phyloP scores from a whole-genome alignment of 2,888 invertebrate genomes.

The Athalia cordata region DNA sequence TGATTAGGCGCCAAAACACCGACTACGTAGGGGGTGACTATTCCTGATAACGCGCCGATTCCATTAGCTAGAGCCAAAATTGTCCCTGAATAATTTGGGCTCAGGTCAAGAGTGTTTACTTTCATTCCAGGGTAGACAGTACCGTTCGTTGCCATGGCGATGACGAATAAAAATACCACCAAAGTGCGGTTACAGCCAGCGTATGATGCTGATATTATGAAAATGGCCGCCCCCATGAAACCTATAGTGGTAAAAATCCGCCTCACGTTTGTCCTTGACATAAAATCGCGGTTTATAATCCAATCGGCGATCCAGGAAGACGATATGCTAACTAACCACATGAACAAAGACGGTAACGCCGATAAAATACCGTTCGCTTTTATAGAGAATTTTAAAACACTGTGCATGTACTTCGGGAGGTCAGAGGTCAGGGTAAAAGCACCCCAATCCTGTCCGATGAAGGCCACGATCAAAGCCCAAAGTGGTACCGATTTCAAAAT shows the following conservation, averaged over 20 bases:
- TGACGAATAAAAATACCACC: constrained; percentile 76
- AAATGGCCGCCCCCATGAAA: constrained; percentile 78
- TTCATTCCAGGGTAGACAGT: constrained; percentile 84
- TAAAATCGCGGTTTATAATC: constrained; percentile 77
- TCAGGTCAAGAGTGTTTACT: constrained; percentile 81
- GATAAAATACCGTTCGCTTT: constrained; percentile 79
- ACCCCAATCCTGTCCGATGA: constrained; percentile 80
- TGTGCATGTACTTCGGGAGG: constrained; percentile 82
- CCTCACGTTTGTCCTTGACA: constrained; percentile 77
- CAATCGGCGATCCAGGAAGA: constrained; percentile 83
- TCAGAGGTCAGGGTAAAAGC: constrained; percentile 84
- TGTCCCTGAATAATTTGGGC: constrained; percentile 81
- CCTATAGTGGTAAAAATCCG: constrained; percentile 82
- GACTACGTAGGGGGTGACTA: constrained; percentile 79
- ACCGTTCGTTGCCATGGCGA: constrained; percentile 81
- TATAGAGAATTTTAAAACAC: constrained; percentile 80
- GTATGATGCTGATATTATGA: constrained; percentile 79
- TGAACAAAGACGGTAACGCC: constrained; percentile 80
- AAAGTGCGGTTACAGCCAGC: constrained; percentile 76
- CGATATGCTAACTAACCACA: constrained; percentile 80
- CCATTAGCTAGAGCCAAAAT: constrained; percentile 83
- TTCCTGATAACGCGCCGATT: constrained; percentile 81
- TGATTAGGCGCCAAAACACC: constrained; percentile 75
- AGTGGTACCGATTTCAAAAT: constrained; percentile 69
- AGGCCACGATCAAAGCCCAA: constrained; percentile 62